These are phyloP conservation scores for Halichoeres trimaculatus DNA, from an alignment of 2,113 vertebrate genomes.

Conservation along the genomic window DNA sequence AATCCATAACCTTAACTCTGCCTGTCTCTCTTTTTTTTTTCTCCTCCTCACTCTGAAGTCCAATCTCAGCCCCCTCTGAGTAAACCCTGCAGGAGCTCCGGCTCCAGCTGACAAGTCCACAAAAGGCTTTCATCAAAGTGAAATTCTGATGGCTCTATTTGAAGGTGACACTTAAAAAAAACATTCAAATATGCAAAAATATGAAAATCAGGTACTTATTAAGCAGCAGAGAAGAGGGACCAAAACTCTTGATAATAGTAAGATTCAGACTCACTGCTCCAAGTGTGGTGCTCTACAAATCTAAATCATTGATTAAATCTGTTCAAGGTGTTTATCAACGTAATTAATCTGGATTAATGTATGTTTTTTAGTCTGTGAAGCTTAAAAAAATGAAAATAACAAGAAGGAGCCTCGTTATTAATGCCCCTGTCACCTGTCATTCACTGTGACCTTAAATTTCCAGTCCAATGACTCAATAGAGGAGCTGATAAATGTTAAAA, in stretches of 20 bases:
- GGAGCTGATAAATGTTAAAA: slow-evolving; percentile 32
- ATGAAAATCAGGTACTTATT: slow-evolving; percentile 23
- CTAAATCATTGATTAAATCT: slow-evolving; percentile 11
- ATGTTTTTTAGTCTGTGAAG: neutral
- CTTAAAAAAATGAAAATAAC: neutral
- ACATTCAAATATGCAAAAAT: slow-evolving; percentile 47
- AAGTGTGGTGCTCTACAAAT: neutral
- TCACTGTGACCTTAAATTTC: slow-evolving; percentile 20
- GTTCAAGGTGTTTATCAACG: slow-evolving; percentile 20
- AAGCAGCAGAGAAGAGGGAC: neutral
- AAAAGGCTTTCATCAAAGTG: slow-evolving; percentile 53
- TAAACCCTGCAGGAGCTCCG: slow-evolving; percentile 61
- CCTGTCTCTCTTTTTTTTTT: slow-evolving; percentile 26
- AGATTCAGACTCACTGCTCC: neutral
- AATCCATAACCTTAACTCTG: slow-evolving; percentile 31
- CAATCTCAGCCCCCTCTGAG: slow-evolving; percentile 42
- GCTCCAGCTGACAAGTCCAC: slow-evolving; percentile 43
- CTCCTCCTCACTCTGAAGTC: slow-evolving; percentile 28
- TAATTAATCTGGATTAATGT: slow-evolving; percentile 1
- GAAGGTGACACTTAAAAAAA: slow-evolving; percentile 53
- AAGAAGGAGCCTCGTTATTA: slow-evolving; percentile 19
- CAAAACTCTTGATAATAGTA: neutral
- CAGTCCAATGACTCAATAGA: slow-evolving; percentile 8
- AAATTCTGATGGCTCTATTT: slow-evolving; percentile 48
- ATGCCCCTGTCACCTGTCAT: neutral